phyloP scores from a whole-genome alignment of 2,888 invertebrate genomes.

The Lasioglossum leucozonium region DNA sequence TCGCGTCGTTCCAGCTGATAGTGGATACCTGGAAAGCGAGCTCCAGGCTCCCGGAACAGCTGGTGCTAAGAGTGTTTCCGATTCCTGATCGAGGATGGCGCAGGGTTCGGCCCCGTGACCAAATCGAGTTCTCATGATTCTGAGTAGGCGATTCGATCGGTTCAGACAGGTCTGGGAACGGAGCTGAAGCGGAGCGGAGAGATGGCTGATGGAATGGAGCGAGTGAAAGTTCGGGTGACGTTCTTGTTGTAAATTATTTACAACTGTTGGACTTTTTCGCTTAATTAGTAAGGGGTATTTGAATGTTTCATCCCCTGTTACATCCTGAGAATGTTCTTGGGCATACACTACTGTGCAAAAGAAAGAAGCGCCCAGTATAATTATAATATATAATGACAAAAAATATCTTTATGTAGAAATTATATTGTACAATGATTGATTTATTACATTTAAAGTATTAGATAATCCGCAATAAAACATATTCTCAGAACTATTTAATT shows the following conservation, averaged over 20 bases:
- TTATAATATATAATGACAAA: too few species aligned
- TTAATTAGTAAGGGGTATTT: background rate
- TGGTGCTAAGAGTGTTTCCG: conserved; percentile 30
- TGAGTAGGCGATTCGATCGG: background rate
- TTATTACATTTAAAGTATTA: too few species aligned
- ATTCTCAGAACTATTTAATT: too few species aligned
- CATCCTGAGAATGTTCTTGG: too few species aligned
- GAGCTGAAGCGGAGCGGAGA: background rate
- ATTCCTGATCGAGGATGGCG: conserved; percentile 14
- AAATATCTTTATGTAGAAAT: too few species aligned
- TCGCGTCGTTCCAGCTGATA: conserved; percentile 35
- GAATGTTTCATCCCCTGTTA: background rate
- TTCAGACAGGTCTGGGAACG: background rate
- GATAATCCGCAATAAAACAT: too few species aligned
- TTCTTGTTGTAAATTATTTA: background rate
- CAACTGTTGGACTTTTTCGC: background rate
- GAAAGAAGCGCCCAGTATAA: too few species aligned
- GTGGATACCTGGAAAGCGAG: conserved; percentile 39
- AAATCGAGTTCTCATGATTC: background rate
- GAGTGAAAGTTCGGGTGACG: background rate
- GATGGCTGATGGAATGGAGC: background rate
- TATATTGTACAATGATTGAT: too few species aligned
- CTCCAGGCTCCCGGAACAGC: conserved; percentile 33
- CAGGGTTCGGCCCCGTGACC: background rate
- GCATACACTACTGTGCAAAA: too few species aligned